These are phyloP conservation scores for Graptemys geographica DNA, from an alignment of 2,797 vertebrate species.

Conservation along the genomic window DNA sequence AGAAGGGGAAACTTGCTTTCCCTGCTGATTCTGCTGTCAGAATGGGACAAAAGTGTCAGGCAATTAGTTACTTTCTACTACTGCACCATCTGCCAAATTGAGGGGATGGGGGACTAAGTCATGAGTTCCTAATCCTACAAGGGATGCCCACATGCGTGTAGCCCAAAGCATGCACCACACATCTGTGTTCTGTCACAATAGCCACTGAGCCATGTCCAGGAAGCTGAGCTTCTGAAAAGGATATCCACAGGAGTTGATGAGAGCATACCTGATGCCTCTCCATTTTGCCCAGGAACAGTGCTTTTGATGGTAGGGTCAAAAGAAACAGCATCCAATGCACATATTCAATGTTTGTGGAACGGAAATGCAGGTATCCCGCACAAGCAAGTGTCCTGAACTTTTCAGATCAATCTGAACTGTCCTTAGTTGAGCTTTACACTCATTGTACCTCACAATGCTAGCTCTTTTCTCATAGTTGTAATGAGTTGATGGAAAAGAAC, in stretches of 20 bases:
- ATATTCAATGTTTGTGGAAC: background rate
- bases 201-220: background rate
- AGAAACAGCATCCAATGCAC: background rate
- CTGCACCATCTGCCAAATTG: background rate
- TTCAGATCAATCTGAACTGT: background rate
- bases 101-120: background rate
- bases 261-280: background rate
- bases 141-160: slow-evolving; percentile 8
- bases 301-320: background rate
- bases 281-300: background rate
- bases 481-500: slow-evolving; percentile 43
- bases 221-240: background rate
- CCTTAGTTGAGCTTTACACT: slow-evolving; percentile 30
- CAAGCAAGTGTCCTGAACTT: background rate
- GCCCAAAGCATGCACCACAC: background rate
- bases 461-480: slow-evolving; percentile 47
- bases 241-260: background rate
- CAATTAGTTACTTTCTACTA: background rate
- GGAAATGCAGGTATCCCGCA: background rate
- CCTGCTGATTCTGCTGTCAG: background rate
- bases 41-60: background rate
- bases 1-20: background rate
- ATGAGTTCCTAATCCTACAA: slow-evolving; percentile 16
- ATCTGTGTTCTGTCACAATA: background rate
- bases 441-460: slow-evolving; percentile 14